Conservation (phyloP, 30 jellyfish, hydroid and myxozoan genomes). For the Aurelia sp. region DNA sequence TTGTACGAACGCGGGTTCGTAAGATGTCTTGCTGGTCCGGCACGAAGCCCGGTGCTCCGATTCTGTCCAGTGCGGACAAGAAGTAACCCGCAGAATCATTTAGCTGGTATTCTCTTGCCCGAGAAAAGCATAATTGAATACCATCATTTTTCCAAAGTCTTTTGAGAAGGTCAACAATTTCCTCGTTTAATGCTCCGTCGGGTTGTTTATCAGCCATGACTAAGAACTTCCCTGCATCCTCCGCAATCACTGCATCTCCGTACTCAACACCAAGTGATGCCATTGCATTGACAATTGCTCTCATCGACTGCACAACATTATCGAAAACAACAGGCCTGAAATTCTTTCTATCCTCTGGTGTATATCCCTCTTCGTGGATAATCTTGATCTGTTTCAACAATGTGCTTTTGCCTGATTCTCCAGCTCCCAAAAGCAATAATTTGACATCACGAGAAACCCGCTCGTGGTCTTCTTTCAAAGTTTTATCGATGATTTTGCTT, state of each 20-base stretch:
- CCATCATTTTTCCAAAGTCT: constrained; percentile 57
- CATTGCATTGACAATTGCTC: constrained; percentile 20
- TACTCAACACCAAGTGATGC: constrained; percentile 1
- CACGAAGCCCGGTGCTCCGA: constrained; percentile 35
- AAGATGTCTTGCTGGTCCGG: constrained; percentile 70
- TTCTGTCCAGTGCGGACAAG: constrained; percentile 29
- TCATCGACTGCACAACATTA: constrained; percentile 31
- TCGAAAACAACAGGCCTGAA: constrained; percentile 29
- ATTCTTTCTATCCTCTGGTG: constrained; percentile 53
- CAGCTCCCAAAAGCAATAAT: constrained; percentile 44
- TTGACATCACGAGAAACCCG: constrained; percentile 81
- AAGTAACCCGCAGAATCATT: constrained; percentile 45
- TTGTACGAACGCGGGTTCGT: constrained; percentile 55
- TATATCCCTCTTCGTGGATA: constrained; percentile 64
- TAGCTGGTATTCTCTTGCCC: constrained; percentile 36
- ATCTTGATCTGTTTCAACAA: constrained; percentile 74
- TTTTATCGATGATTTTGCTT: constrained; percentile 92
- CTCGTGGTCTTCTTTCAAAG: constrained; percentile 89
- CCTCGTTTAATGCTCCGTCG: constrained; percentile 21
- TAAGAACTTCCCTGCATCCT: constrained; percentile 22
- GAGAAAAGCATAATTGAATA: constrained; percentile 16
- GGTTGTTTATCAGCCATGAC: constrained; percentile 15
- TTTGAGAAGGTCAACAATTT: constrained; percentile 19
- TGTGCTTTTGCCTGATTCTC: constrained; percentile 75
- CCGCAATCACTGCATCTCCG: constrained; percentile 26